These are phyloP conservation scores for Gasterosteus aculeatus DNA, from an alignment of 2,113 vertebrate species.

Conservation along the genomic window DNA sequence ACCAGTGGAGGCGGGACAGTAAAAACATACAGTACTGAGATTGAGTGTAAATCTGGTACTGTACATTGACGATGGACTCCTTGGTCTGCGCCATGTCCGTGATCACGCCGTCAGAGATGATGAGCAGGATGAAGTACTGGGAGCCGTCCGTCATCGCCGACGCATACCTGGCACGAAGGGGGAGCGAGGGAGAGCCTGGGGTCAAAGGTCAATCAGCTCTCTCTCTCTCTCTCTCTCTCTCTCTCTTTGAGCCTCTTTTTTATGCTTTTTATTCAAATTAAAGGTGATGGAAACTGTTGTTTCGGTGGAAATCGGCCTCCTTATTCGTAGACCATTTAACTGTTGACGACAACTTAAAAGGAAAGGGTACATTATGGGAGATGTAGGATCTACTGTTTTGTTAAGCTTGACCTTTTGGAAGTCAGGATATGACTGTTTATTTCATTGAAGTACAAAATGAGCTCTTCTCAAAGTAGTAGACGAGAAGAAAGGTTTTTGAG, in stretches of 20 bases:
- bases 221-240: too few relatives aligned
- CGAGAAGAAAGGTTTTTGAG: not conserved
- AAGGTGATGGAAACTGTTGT: not conserved
- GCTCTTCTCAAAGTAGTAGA: not conserved
- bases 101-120: conserved; percentile 97
- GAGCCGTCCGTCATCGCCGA: conserved; percentile 93
- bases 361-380: not conserved
- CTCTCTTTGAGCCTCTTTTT: not conserved
- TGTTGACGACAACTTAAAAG: not conserved
- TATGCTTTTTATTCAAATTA: not conserved
- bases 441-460: conserved; percentile 15
- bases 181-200: not conserved
- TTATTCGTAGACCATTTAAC: not conserved
- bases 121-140: conserved; percentile 97
- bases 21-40: not conserved
- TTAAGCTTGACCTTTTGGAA: not conserved
- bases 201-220: not conserved
- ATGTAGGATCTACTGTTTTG: not conserved
- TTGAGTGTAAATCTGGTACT: conserved; percentile 51
- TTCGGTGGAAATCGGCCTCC: not conserved
- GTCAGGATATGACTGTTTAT: not conserved
- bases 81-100: conserved; percentile 99
- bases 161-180: conserved; percentile 83
- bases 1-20: not conserved
- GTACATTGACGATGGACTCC: conserved; percentile 95